Evolutionary conservation across 2,797 vertebrate species (phyloP), one percentile per base, ranked within the genome.

Genomic region (Chromis chromis): DNA sequence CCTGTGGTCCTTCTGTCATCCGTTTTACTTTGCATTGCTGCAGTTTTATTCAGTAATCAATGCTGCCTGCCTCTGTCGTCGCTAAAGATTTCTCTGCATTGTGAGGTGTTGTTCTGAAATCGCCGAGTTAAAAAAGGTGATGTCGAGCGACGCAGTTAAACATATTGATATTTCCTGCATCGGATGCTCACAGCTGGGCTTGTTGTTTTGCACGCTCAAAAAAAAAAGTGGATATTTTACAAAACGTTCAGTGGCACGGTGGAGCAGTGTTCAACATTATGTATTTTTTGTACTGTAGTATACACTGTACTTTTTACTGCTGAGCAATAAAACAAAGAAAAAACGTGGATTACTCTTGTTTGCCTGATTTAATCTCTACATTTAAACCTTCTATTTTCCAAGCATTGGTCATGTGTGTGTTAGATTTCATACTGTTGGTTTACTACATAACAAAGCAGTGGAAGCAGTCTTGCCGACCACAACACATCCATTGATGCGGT

Each of bases 241-340:
- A 82, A 86, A 85, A 84, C 44, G 84, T 91, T 86, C 85, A 90
- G 85, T 88, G 86, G 83, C 83, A 87, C 89, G 81, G 80, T 89
- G 84, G 84, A 90, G 88, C 86, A 88, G 92, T 94, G 89, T 92
- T 92, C 81, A 89, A 92, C 89, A 91, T 92, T 71, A 87, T 92
- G 89, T 91, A 92, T 93, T 90, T 94, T 92, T 95, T 94, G 87
- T 94, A 95, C 93, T 88, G 92, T 95, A 94, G 93, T 93, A 95
- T 91, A 94, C 92, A 94, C 92, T 95, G 94, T 95, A 93, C 91
- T 95, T 95, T 95, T 94, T 95, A 95, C 93, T 90, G 94, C 93
- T 92, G 93, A 94, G 94, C 94, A 95, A 95, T 95, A 95, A 94
- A 95, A 95, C 86, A 77, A 66, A 80, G 21, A 86, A 89, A 88